Conservation (phyloP, 2,113 vertebrate species). For the Phyllopteryx taeniolatus region DNA sequence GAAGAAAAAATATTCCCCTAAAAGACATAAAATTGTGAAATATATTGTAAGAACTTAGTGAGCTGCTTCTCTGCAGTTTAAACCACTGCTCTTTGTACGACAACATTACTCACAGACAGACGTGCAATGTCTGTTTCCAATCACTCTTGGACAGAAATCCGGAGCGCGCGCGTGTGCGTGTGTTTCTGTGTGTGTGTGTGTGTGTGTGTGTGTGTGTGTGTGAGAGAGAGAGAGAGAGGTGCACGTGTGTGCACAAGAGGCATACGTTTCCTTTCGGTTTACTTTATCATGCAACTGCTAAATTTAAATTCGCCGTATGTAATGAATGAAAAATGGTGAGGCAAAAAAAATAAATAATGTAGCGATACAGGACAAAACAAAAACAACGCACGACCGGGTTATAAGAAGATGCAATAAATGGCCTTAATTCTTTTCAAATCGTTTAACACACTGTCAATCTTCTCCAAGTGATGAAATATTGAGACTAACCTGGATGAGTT, state of each 20-base stretch:
- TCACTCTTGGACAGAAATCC: constrained; percentile 40
- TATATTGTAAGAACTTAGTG: neutral
- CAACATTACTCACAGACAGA: constrained; percentile 9
- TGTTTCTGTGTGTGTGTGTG: no score
- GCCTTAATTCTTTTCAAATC: neutral
- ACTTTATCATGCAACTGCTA: neutral
- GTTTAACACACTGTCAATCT: neutral
- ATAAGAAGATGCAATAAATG: neutral
- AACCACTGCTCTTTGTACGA: constrained; percentile 28
- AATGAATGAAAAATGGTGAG: neutral
- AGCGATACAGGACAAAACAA: neutral
- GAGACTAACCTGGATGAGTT: constrained; percentile 55
- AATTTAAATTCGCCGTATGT: neutral
- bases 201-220: no score
- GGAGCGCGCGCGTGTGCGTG: constrained; percentile 19
- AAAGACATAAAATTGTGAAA: neutral
- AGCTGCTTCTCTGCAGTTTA: constrained; percentile 24
- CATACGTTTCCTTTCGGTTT: neutral
- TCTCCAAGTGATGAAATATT: neutral
- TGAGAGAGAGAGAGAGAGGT: neutral
- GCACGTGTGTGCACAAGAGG: neutral
- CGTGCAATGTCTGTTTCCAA: constrained; percentile 53
- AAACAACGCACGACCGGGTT: neutral
- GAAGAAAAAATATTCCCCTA: neutral
- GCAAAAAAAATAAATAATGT: neutral